phyloP scores from a whole-genome alignment of 2,113 vertebrate genomes.

The Prunella himalayana region DNA sequence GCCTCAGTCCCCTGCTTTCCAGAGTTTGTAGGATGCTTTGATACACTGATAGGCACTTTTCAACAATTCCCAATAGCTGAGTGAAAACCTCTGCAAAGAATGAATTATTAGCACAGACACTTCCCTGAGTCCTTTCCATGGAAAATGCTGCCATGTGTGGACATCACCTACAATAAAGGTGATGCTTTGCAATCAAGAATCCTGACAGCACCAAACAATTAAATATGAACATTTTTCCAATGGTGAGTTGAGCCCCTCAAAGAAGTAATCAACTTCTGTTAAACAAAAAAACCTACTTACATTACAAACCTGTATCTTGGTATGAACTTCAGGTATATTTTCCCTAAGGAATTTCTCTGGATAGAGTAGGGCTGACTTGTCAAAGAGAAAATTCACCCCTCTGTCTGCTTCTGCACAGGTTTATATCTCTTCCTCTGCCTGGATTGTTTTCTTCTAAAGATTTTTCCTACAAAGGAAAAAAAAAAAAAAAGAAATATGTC shows the following conservation, averaged over 20 bases:
- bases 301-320: background rate
- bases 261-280: background rate
- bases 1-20: background rate
- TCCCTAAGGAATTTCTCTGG: background rate
- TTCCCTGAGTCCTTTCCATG: background rate
- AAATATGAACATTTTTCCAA: background rate
- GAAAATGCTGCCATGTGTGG: background rate
- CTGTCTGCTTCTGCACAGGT: background rate
- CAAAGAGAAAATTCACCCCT: background rate
- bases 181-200: background rate
- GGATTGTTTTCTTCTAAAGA: background rate
- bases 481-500: background rate
- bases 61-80: background rate
- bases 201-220: background rate
- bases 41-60: background rate
- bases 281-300: background rate
- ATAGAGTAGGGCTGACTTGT: background rate
- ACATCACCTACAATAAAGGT: background rate
- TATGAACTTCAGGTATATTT: background rate
- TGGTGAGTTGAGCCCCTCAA: background rate
- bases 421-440: background rate
- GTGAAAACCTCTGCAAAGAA: background rate
- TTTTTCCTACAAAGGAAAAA: background rate
- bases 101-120: background rate
- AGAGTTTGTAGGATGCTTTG: background rate